A percentile compares a stretch with the other conserved stretches of the same genome.
These are phyloP conservation scores for Calephelis nemesis DNA, from an alignment of 1,140 invertebrate species.

Conservation along the genomic window DNA sequence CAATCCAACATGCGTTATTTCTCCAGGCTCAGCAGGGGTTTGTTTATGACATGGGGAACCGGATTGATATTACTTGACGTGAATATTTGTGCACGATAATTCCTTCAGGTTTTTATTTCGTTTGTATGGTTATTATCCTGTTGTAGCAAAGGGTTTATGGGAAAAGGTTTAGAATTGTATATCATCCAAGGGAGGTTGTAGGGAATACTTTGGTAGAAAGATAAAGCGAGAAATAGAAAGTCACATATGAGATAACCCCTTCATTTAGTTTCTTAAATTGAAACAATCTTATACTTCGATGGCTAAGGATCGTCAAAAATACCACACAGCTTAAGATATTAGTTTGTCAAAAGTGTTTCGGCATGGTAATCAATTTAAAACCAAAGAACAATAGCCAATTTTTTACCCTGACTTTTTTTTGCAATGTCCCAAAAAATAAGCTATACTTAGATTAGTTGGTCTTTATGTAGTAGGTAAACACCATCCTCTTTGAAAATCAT, in stretches of 20 bases:
- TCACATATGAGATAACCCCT: neutral
- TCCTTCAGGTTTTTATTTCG: constrained; percentile 10
- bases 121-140: constrained; percentile 9
- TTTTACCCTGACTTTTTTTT: no score
- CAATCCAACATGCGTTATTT: constrained; percentile 7
- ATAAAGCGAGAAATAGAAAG: constrained; percentile 1
- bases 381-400: no score
- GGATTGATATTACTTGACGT: constrained; percentile 14
- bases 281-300: no score
- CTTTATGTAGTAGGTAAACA: no score
- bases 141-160: constrained; percentile 9
- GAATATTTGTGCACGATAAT: constrained; percentile 16
- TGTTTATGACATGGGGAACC: constrained; percentile 13
- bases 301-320: no score
- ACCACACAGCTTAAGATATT: no score
- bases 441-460: no score
- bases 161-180: constrained; percentile 1
- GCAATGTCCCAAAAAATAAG: no score
- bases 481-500: no score
- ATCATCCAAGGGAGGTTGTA: neutral
- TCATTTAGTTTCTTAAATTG: no score
- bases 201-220: neutral
- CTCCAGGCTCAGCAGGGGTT: constrained; percentile 13
- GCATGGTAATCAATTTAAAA: no score
- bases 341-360: no score